These are phyloP conservation scores for Cremastobaeus sp. DNA, from an alignment of 2,888 invertebrate species.

Conservation along the genomic window DNA sequence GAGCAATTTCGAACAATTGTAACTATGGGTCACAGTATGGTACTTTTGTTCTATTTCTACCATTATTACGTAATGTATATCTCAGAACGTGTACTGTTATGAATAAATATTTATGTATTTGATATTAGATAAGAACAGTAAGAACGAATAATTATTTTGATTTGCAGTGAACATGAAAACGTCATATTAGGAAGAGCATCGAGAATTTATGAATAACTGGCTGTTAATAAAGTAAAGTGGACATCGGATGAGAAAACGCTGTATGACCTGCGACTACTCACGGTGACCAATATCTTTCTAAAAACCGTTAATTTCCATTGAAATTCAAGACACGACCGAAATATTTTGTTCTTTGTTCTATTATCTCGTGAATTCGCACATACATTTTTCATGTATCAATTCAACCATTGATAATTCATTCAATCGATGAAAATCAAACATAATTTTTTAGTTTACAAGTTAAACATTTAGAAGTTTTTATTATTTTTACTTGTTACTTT, in stretches of 20 bases:
- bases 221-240: constrained; percentile 32
- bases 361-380: too few relatives aligned
- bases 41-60: too few relatives aligned
- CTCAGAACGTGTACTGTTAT: too few relatives aligned
- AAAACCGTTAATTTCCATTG: constrained; percentile 74
- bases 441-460: too few relatives aligned
- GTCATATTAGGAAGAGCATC: constrained; percentile 1
- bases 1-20: constrained; percentile 7
- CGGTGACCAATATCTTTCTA: constrained; percentile 69
- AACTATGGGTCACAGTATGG: too few relatives aligned
- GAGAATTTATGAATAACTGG: constrained; percentile 40
- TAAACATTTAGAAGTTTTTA: too few relatives aligned
- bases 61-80: too few relatives aligned
- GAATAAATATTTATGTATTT: too few relatives aligned
- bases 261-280: constrained; percentile 50
- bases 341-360: constrained; percentile 41
- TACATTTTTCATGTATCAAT: constrained; percentile 1
- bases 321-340: constrained; percentile 66
- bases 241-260: constrained; percentile 45
- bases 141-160: constrained; percentile 14
- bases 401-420: neutral
- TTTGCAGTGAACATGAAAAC: constrained; percentile 7
- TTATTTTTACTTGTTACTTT: too few relatives aligned
- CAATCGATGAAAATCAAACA: too few relatives aligned
- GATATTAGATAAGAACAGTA: too few relatives aligned